Percentiles rank a stretch among this genome's conserved stretches.
Conservation (phyloP, 2,113 vertebrate species). For the Paradisaea rubra region DNA sequence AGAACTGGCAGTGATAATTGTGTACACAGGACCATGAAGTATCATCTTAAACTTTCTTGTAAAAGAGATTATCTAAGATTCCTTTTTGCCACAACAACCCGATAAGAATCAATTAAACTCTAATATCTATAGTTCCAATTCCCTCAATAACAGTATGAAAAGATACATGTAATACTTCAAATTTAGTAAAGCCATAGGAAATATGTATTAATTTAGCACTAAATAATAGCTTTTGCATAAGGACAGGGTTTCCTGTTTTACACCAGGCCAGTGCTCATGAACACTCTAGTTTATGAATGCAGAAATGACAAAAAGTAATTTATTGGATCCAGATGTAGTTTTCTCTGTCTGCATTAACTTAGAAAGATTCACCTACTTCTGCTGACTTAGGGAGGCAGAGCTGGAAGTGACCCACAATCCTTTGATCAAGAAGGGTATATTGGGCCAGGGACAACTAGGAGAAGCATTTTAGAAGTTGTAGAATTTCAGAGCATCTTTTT, state of each 20-base stretch:
- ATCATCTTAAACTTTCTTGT: neutral
- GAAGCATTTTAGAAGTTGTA: neutral
- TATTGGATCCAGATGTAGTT: neutral
- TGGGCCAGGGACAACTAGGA: neutral
- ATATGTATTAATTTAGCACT: neutral
- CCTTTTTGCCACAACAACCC: neutral
- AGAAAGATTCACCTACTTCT: neutral
- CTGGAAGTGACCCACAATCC: neutral
- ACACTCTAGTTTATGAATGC: neutral
- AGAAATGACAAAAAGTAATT: neutral
- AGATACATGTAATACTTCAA: neutral
- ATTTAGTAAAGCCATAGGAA: neutral
- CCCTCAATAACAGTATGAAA: neutral
- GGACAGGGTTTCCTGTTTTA: neutral
- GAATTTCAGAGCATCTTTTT: neutral
- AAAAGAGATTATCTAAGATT: neutral
- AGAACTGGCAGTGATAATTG: neutral
- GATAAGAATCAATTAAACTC: neutral
- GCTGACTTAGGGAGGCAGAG: neutral
- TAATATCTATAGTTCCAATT: neutral
- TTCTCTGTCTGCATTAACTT: neutral
- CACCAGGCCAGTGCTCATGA: rapidly evolving
- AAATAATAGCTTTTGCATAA: neutral
- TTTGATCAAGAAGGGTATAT: neutral
- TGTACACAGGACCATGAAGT: neutral